Evolutionary conservation across 2,797 vertebrate genomes (phyloP).

Genomic region (Toxotes lorentzi): DNA sequence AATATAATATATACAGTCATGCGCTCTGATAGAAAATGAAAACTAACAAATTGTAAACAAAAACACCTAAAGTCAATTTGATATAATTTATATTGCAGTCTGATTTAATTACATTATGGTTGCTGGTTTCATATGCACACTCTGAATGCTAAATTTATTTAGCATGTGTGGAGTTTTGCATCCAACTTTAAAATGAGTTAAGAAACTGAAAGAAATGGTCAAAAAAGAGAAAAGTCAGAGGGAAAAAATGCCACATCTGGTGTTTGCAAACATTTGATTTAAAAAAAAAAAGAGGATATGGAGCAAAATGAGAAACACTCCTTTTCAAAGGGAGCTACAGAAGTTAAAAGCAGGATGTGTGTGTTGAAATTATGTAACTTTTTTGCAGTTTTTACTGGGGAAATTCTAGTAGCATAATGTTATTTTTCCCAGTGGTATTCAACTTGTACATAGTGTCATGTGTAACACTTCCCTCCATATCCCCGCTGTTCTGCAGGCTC

Average conservation of each 20-base stretch:
- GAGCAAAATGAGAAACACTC: background rate
- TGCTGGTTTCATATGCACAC: background rate
- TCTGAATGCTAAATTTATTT: background rate
- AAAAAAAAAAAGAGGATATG: no score
- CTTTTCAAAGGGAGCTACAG: background rate
- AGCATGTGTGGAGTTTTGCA: background rate
- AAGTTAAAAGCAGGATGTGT: background rate
- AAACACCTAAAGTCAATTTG: background rate
- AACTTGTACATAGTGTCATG: background rate
- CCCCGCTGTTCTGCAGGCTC: constrained; percentile 82
- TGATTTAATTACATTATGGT: constrained; percentile 7
- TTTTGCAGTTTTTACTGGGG: background rate
- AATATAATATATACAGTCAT: background rate
- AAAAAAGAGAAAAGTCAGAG: background rate
- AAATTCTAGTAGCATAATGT: background rate
- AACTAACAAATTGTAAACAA: background rate
- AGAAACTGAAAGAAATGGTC: background rate
- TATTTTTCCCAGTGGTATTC: background rate
- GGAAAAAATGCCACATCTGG: background rate
- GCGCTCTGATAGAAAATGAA: background rate
- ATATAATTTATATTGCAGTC: background rate
- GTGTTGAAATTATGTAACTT: background rate
- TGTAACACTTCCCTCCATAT: background rate
- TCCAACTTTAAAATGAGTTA: background rate
- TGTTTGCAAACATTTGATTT: background rate